Evolutionary conservation across 2,888 invertebrate species (phyloP), one percentile per base, ranked within the genome.

Genomic region (Mesoligia furuncula): DNA sequence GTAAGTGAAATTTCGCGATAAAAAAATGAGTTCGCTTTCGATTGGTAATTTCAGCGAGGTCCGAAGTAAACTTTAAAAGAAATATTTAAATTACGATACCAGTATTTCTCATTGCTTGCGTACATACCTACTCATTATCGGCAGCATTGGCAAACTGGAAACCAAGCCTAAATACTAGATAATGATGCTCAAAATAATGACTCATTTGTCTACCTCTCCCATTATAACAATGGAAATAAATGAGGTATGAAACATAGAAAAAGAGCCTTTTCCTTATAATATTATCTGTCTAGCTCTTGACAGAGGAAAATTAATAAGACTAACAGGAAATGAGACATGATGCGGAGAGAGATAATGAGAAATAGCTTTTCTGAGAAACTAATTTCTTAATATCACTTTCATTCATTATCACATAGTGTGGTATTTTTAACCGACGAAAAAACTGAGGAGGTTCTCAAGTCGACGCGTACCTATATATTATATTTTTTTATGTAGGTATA

Each of bases 271-370:
- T 73, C 51, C 73, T 85, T 20, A 20, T 71, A 64, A 31, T 70
- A 17, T 4, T 74, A 72, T 73, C 31, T 70, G 64, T 71, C 36
- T 71, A 24, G 8, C 73, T 64, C 69, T 75, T 62, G 85, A 75
- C 75, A 83, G 31, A 54, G 13, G 67, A 51, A 73, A 85, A 42
- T 42, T 42, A 42, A 72, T 65, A 74, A 77, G 36, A 42, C 59
- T 36, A 83, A 81, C 67, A 77, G 76, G 81, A 85, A 81, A 71
- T 67, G 9, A 72, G n/a, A 77, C 62, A 48, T 15, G 27, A 71
- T 62, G 66, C 6, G 36, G n/a, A 42, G 20, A 65, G 39, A 54
- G 31, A 68, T 81, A 77, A 81, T 77, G 65, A 77, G 68, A 77
- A 83, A 76, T 54, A 66, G 45, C 24, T 31, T 74, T 77, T 36